These are phyloP conservation scores for Tautogolabrus adspersus DNA, from an alignment of 2,113 vertebrate species.

Conservation along the genomic window DNA sequence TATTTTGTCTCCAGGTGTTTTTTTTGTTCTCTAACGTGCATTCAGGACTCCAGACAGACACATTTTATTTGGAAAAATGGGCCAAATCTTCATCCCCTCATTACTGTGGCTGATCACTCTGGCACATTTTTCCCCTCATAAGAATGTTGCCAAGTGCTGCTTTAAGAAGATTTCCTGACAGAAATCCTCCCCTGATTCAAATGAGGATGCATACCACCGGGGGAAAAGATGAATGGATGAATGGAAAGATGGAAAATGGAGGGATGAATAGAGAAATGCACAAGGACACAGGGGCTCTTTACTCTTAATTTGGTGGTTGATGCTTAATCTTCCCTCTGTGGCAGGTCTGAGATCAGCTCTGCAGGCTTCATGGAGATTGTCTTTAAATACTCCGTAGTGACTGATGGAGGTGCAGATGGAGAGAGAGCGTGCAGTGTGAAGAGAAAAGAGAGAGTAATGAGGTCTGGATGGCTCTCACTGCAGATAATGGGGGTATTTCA, in stretches of 20 bases:
- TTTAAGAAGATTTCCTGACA: slow-evolving; percentile 69
- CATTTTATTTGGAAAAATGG: slow-evolving; percentile 41
- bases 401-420: slow-evolving; percentile 60
- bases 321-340: slow-evolving; percentile 53
- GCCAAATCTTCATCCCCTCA: slow-evolving; percentile 56
- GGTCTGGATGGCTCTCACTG: slow-evolving; percentile 26
- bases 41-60: slow-evolving; percentile 13
- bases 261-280: slow-evolving; percentile 40
- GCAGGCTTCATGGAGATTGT: slow-evolving; percentile 36
- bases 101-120: slow-evolving; percentile 60
- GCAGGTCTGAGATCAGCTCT: slow-evolving; percentile 60
- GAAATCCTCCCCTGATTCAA: slow-evolving; percentile 56
- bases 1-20: slow-evolving; percentile 17
- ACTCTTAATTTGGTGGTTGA: slow-evolving; percentile 60
- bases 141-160: slow-evolving; percentile 62
- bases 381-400: slow-evolving; percentile 71
- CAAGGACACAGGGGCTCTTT: slow-evolving; percentile 25
- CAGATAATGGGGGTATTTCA: slow-evolving; percentile 38
- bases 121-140: neutral
- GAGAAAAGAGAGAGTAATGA: slow-evolving; percentile 51
- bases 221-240: slow-evolving; percentile 34
- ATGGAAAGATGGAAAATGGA: slow-evolving; percentile 17
- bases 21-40: neutral
- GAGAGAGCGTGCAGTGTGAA: neutral
- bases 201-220: slow-evolving; percentile 12